Evolutionary conservation across 2,797 vertebrate species (phyloP).

Genomic region (Triplophysa yarkandensis): DNA sequence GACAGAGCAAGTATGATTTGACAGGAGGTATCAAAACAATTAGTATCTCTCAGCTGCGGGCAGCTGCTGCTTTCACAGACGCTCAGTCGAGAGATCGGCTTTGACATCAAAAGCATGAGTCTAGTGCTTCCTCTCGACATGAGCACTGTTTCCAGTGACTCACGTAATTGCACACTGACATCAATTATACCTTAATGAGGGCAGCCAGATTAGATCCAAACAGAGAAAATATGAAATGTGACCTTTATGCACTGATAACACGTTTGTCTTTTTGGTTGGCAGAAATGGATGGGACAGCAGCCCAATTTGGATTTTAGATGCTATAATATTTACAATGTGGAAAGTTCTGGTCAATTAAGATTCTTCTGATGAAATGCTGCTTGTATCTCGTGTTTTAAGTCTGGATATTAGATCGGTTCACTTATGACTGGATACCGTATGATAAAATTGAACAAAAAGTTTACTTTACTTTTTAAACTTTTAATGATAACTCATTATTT

Average conservation of each 20-base stretch:
- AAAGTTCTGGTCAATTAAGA: slow-evolving; percentile 13
- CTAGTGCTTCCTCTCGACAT: slow-evolving; percentile 50
- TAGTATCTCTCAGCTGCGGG: slow-evolving; percentile 28
- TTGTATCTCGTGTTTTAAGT: slow-evolving; percentile 27
- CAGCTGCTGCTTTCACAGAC: slow-evolving; percentile 35
- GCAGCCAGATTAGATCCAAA: slow-evolving; percentile 52
- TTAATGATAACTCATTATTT: background rate
- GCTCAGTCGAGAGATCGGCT: slow-evolving; percentile 27
- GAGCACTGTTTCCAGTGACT: slow-evolving; percentile 48
- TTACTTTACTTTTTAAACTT: background rate
- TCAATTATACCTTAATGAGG: slow-evolving; percentile 57
- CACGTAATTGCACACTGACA: slow-evolving; percentile 56
- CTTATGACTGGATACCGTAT: slow-evolving; percentile 21
- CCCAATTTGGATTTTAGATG: slow-evolving; percentile 10
- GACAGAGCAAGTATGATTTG: slow-evolving; percentile 32
- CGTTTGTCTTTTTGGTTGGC: slow-evolving; percentile 30
- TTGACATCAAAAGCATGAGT: slow-evolving; percentile 51
- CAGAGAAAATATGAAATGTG: slow-evolving; percentile 54
- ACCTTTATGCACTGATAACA: slow-evolving; percentile 50
- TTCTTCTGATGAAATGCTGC: slow-evolving; percentile 22
- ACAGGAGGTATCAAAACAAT: slow-evolving; percentile 45
- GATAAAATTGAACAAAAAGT: background rate
- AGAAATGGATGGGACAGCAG: slow-evolving; percentile 27
- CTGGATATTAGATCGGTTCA: background rate
- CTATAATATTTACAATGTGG: slow-evolving; percentile 25